Evolutionary conservation across 1,140 invertebrate genomes (phyloP).

Genomic region (Zaprionus africanus): DNA sequence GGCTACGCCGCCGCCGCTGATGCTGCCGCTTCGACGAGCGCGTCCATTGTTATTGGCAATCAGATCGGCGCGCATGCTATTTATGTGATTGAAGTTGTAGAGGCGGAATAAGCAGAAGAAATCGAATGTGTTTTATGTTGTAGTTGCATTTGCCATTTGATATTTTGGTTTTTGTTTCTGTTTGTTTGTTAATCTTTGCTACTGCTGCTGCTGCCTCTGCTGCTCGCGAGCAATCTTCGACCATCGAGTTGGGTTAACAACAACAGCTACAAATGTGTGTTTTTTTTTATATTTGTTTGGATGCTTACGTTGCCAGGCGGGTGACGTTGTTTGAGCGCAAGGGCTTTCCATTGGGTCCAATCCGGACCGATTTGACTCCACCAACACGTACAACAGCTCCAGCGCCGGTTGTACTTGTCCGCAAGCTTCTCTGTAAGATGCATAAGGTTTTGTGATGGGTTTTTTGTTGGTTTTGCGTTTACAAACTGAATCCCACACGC

Average conservation of each 20-base stretch:
- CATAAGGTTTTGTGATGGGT: conserved; percentile 75
- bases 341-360: conserved; percentile 75
- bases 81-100: conserved; percentile 53
- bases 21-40: conserved; percentile 44
- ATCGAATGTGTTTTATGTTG: conserved; percentile 52
- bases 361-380: conserved; percentile 67
- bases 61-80: conserved; percentile 80
- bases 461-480: conserved; percentile 54
- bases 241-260: conserved; percentile 17
- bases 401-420: conserved; percentile 52
- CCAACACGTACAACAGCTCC: conserved; percentile 49
- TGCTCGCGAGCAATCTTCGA: conserved; percentile 25
- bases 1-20: conserved; percentile 24
- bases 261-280: conserved; percentile 36
- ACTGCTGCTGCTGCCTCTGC: not conserved
- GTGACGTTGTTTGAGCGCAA: conserved; percentile 73
- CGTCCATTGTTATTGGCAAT: conserved; percentile 49
- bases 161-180: conserved; percentile 16
- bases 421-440: conserved; percentile 84
- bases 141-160: conserved; percentile 44
- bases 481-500: conserved; percentile 48
- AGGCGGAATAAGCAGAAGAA: conserved; percentile 62
- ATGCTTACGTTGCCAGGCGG: conserved; percentile 83
- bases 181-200: conserved; percentile 4
- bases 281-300: conserved; percentile 41